A percentile compares a stretch with the other conserved stretches of the same genome.
Evolutionary conservation across 2,113 vertebrate species (phyloP).

Genomic region (Eptesicus fuscus): DNA sequence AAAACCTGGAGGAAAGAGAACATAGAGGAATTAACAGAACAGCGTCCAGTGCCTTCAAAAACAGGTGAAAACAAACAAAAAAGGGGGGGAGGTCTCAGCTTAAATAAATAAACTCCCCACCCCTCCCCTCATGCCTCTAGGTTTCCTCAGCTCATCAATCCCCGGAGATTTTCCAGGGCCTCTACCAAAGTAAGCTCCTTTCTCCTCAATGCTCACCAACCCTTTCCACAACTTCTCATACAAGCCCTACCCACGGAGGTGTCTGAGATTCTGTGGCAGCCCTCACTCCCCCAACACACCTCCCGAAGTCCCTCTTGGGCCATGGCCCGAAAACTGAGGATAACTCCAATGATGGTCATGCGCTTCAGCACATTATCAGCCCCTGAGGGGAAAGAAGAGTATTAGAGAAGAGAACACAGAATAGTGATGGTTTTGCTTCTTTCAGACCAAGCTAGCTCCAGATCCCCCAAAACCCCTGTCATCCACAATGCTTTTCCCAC

Average conservation of each 20-base stretch:
- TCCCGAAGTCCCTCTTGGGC: constrained; percentile 89
- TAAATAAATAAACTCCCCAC: not conserved
- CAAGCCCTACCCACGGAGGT: not conserved
- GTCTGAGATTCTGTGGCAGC: not conserved
- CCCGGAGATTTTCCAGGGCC: not conserved
- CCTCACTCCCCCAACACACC: constrained; percentile 74
- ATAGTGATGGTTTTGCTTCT: not conserved
- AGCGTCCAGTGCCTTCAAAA: not conserved
- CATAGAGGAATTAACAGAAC: not conserved
- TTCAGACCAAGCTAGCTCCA: not conserved
- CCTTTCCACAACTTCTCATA: not conserved
- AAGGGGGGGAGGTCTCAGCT: not conserved
- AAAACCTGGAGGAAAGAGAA: constrained; percentile 82
- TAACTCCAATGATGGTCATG: constrained; percentile 96
- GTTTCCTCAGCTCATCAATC: not conserved
- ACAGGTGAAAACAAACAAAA: not conserved
- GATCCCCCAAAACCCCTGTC: not conserved
- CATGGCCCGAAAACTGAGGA: constrained; percentile 92
- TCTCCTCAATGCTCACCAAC: not conserved
- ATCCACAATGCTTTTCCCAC: not conserved
- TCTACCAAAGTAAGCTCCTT: not conserved
- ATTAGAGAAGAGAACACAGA: not conserved
- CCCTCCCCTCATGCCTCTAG: not conserved
- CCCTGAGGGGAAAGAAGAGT: constrained; percentile 76
- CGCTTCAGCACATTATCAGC: constrained; percentile 92